phyloP scores from a whole-genome alignment of 1,140 invertebrate species.

The Sinonovacula constricta region DNA sequence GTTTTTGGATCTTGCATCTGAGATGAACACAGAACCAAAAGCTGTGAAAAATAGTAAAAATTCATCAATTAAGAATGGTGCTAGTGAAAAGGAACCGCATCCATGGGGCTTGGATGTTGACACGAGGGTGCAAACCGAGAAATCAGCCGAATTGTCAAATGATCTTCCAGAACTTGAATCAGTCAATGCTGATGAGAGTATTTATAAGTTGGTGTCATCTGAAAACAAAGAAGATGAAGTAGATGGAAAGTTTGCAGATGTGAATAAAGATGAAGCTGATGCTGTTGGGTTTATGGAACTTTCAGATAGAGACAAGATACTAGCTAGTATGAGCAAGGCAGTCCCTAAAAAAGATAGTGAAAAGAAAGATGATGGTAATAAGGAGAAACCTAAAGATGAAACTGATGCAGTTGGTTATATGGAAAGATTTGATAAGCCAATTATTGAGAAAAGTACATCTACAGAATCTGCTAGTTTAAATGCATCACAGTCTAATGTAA shows the following conservation, averaged over 20 bases:
- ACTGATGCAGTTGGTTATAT: slow-evolving; percentile 36
- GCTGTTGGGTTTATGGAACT: slow-evolving; percentile 34
- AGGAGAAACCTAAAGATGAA: slow-evolving; percentile 2
- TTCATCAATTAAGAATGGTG: not conserved
- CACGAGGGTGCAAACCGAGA: slow-evolving; percentile 11
- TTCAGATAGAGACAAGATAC: not conserved
- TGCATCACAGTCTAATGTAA: too few species aligned
- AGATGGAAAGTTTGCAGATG: not conserved
- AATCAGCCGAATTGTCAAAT: not conserved
- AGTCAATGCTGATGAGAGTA: slow-evolving; percentile 1
- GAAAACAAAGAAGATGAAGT: not conserved
- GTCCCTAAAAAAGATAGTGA: not conserved
- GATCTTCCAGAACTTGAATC: slow-evolving; percentile 34
- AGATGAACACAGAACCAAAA: slow-evolving; percentile 43
- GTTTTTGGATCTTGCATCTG: slow-evolving; percentile 40
- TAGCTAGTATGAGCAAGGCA: not conserved
- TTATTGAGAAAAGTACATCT: not conserved
- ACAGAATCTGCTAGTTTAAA: slow-evolving; percentile 11
- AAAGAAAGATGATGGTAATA: not conserved
- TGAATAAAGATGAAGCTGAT: not conserved
- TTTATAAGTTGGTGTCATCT: not conserved
- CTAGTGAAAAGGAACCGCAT: slow-evolving; percentile 14
- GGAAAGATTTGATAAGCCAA: slow-evolving; percentile 30
- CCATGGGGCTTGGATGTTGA: slow-evolving; percentile 43
- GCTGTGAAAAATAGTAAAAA: slow-evolving; percentile 15